Evolutionary conservation across 2,113 vertebrate genomes (phyloP).

Genomic region (Xiphorhynchus elegans): DNA sequence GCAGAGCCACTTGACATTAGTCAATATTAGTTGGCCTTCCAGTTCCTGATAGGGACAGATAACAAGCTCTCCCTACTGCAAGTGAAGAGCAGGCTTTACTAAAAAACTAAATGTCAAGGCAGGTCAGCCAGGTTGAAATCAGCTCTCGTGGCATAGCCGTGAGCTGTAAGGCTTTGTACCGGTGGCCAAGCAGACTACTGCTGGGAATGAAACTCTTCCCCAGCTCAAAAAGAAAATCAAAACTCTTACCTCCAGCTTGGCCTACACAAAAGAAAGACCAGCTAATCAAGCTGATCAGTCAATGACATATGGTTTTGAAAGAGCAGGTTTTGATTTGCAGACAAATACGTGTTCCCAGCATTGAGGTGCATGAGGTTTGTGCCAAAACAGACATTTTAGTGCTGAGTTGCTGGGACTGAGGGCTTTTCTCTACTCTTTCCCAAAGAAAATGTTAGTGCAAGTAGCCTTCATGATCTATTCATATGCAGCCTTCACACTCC

Average conservation of each 20-base stretch:
- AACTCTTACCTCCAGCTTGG: constrained; percentile 4
- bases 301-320: not conserved
- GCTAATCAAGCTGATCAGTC: not conserved
- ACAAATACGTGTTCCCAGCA: not conserved
- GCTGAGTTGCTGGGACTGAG: not conserved
- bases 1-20: constrained; percentile 17
- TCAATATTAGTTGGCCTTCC: not conserved
- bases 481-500: not conserved
- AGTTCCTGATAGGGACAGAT: not conserved
- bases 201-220: not conserved
- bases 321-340: constrained; percentile 14
- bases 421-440: not conserved
- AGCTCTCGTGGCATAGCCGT: not conserved
- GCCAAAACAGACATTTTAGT: not conserved
- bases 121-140: constrained; percentile 47
- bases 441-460: not conserved
- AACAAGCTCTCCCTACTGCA: not conserved
- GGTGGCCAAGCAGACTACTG: not conserved
- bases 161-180: not conserved
- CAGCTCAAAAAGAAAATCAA: constrained; percentile 6
- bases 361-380: not conserved
- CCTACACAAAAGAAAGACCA: constrained; percentile 6
- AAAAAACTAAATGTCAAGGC: not conserved
- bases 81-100: not conserved
- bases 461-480: not conserved